phyloP scores from a whole-genome alignment of 1,140 invertebrate genomes.

The Streblospio benedicti region DNA sequence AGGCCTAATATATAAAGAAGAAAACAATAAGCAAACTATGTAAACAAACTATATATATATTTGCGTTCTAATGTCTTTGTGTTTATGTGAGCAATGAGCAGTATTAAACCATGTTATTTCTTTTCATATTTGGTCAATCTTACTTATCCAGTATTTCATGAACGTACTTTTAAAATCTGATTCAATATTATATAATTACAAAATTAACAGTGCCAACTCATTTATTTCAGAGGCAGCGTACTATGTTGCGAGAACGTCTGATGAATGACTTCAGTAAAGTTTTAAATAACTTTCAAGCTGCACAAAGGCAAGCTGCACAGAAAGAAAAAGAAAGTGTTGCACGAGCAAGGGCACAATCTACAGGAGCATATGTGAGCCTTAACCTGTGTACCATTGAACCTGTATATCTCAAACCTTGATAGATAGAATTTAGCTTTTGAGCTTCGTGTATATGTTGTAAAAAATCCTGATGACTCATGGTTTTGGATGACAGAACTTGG shows the following conservation, averaged over 20 bases:
- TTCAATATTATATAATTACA: too few relatives aligned
- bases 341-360: slow-evolving; percentile 48
- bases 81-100: too few relatives aligned
- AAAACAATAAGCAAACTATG: too few relatives aligned
- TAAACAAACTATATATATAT: too few relatives aligned
- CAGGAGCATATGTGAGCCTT: slow-evolving; percentile 21
- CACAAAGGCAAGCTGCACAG: slow-evolving; percentile 68
- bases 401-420: not conserved
- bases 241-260: slow-evolving; percentile 82
- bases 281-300: slow-evolving; percentile 74
- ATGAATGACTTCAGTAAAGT: slow-evolving; percentile 87
- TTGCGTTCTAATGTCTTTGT: too few relatives aligned
- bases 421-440: not conserved
- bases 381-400: not conserved
- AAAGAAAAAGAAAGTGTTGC: slow-evolving; percentile 70
- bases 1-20: too few relatives aligned
- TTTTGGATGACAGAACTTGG: not conserved
- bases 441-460: not conserved
- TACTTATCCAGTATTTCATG: too few relatives aligned
- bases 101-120: too few relatives aligned
- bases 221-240: slow-evolving; percentile 64
- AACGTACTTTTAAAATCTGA: too few relatives aligned
- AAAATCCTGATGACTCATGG: not conserved
- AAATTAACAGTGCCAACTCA: too few relatives aligned
- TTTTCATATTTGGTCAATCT: too few relatives aligned